phyloP scores from a whole-genome alignment of 1,140 invertebrate genomes.

The Papilio glaucus region DNA sequence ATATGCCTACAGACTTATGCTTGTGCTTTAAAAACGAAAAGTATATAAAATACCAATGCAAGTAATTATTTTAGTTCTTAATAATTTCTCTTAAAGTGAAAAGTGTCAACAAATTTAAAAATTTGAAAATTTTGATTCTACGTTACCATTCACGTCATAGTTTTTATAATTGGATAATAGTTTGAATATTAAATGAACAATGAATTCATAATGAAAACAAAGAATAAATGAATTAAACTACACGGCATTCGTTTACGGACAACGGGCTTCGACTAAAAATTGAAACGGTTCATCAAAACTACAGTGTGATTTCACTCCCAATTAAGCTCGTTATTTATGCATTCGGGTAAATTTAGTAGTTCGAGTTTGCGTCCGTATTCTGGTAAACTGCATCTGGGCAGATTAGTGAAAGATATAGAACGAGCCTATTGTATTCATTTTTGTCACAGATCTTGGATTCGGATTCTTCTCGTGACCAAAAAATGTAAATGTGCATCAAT shows the following conservation, averaged over 20 bases:
- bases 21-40: too few relatives aligned
- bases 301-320: constrained; percentile 71
- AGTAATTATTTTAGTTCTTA: too few relatives aligned
- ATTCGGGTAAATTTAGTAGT: constrained; percentile 66
- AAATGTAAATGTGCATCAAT: too few relatives aligned
- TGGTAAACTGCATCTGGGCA: constrained; percentile 34
- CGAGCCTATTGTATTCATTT: too few relatives aligned
- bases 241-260: constrained; percentile 39
- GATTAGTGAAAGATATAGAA: neutral
- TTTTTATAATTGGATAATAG: neutral
- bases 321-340: constrained; percentile 79
- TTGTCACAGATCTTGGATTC: too few relatives aligned
- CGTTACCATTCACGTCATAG: neutral
- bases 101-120: too few relatives aligned
- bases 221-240: neutral
- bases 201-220: constrained; percentile 28
- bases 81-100: too few relatives aligned
- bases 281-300: constrained; percentile 70
- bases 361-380: constrained; percentile 46
- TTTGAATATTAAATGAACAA: neutral
- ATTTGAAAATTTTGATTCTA: too few relatives aligned
- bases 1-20: too few relatives aligned
- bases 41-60: too few relatives aligned
- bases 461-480: too few relatives aligned
- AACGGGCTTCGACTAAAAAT: constrained; percentile 56